phyloP scores from a whole-genome alignment of 2,113 vertebrate species.

The Mastomys coucha region DNA sequence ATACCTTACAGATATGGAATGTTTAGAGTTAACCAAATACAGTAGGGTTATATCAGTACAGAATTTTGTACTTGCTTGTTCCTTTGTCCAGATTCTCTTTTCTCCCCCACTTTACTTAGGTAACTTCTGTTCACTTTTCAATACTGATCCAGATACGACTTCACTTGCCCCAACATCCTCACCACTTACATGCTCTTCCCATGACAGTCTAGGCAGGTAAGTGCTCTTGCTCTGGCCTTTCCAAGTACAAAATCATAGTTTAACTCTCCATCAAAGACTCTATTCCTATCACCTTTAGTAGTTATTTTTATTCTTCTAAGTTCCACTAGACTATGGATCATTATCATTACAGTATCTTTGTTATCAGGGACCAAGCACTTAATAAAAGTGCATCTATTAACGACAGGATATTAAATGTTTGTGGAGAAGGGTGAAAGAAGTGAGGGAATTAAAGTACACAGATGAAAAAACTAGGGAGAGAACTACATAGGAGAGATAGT shows the following conservation, averaged over 20 bases:
- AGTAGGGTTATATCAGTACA: background rate
- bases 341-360: background rate
- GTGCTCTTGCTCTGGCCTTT: background rate
- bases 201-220: background rate
- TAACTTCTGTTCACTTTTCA: slow-evolving; percentile 13
- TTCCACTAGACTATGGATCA: background rate
- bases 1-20: background rate
- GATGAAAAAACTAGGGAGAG: background rate
- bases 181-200: background rate
- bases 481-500: background rate
- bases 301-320: slow-evolving; percentile 13
- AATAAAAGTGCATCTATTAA: slow-evolving; percentile 56
- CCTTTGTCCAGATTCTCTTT: slow-evolving; percentile 30
- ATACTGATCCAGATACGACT: background rate
- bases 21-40: background rate
- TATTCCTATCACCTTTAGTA: background rate
- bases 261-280: background rate
- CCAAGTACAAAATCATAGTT: background rate
- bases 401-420: background rate
- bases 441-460: slow-evolving; percentile 32
- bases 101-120: background rate
- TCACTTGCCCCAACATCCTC: background rate
- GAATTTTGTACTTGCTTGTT: slow-evolving; percentile 15
- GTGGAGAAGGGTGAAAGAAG: background rate
- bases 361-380: background rate